Evolutionary conservation across 2,113 vertebrate species (phyloP).

Genomic region (Coracopsis vasa): DNA sequence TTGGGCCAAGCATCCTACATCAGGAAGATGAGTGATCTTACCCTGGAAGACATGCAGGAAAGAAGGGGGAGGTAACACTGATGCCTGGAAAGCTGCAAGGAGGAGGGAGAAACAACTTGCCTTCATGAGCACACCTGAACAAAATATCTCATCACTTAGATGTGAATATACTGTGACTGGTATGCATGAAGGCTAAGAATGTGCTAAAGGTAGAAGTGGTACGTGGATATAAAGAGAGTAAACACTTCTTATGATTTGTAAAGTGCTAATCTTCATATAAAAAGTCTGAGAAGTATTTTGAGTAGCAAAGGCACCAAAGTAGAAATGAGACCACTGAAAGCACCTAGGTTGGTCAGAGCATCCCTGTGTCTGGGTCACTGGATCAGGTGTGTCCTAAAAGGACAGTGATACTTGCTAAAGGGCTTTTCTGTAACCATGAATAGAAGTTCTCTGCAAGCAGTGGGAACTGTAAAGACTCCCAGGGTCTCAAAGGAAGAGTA

Average conservation of each 20-base stretch:
- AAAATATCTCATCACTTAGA: not conserved
- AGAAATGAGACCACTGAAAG: not conserved
- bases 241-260: not conserved
- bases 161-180: not conserved
- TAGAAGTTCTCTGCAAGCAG: not conserved
- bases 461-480: not conserved
- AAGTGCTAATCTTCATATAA: not conserved
- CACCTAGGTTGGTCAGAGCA: not conserved
- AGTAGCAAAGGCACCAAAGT: not conserved
- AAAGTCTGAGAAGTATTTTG: not conserved
- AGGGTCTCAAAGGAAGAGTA: not conserved
- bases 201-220: not conserved
- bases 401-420: not conserved
- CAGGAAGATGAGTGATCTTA: not conserved
- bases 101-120: rapidly evolving
- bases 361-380: not conserved
- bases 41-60: not conserved
- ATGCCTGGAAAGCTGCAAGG: not conserved
- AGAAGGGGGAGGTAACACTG: not conserved
- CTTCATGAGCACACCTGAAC: rapidly evolving
- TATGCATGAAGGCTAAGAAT: not conserved
- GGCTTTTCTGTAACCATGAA: not conserved
- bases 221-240: not conserved
- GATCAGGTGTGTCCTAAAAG: not conserved
- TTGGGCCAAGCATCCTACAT: not conserved